Percentiles rank a stretch among this genome's conserved stretches.
Evolutionary conservation across 2,797 vertebrate genomes (phyloP).

Genomic region (Gephyroberyx darwinii): DNA sequence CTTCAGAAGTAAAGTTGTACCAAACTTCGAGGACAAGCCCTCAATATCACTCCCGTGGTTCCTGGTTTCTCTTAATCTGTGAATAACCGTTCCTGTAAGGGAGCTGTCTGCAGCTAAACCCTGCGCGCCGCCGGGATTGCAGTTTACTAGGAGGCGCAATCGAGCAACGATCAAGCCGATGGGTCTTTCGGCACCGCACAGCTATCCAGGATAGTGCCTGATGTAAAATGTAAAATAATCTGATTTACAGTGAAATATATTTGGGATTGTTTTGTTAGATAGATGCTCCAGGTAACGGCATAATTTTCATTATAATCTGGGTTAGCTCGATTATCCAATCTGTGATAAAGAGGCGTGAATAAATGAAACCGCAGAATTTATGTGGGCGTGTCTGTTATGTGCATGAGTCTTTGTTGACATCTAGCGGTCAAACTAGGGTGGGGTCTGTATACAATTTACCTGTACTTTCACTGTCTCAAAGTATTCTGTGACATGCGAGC

Average conservation of each 20-base stretch:
- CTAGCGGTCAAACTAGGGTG: constrained; percentile 23
- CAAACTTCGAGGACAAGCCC: constrained; percentile 44
- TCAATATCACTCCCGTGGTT: constrained; percentile 25
- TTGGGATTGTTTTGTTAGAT: no score
- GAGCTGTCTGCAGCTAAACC: constrained; percentile 15
- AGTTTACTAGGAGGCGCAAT: constrained; percentile 50
- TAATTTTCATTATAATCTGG: no score
- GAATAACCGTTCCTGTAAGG: constrained; percentile 47
- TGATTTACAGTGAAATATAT: no score
- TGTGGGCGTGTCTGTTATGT: constrained; percentile 59
- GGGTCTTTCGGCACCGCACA: constrained; percentile 81
- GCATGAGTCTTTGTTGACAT: constrained; percentile 59
- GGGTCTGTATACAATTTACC: constrained; percentile 4
- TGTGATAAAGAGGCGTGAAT: constrained; percentile 4
- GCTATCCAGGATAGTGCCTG: constrained; percentile 72
- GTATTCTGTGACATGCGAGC: background rate
- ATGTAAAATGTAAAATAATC: constrained; percentile 48
- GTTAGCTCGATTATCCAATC: background rate
- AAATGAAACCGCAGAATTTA: background rate
- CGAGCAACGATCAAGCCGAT: constrained; percentile 57
- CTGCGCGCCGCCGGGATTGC: constrained; percentile 60
- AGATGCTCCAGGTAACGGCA: background rate
- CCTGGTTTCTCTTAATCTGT: constrained; percentile 48
- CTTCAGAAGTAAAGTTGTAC: constrained; percentile 41
- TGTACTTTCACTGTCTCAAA: no score